Evolutionary conservation across 2,113 vertebrate genomes (phyloP).

Genomic region (Microtus ochrogaster): DNA sequence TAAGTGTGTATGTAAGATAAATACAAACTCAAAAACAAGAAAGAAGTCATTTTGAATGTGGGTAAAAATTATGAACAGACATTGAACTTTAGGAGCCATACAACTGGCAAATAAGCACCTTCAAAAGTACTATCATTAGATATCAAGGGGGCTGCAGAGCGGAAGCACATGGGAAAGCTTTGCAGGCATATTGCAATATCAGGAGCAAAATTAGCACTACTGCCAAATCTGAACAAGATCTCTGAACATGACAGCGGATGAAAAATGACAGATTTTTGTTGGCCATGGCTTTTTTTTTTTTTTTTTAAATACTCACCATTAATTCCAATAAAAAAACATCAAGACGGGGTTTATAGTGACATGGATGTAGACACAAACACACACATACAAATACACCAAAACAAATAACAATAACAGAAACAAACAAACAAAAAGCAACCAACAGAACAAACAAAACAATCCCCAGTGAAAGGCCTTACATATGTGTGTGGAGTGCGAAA

Average conservation of each 20-base stretch:
- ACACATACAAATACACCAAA: not conserved
- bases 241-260: not conserved
- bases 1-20: not conserved
- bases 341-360: not conserved
- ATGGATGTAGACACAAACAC: not conserved
- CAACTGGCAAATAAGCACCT: not conserved
- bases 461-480: not conserved
- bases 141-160: not conserved
- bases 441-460: no score
- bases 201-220: not conserved
- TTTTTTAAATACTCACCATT: not conserved
- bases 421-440: no score
- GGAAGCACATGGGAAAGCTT: not conserved
- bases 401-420: not conserved
- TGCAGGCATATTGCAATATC: not conserved
- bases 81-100: not conserved
- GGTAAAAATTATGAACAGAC: not conserved
- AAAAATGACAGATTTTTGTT: not conserved
- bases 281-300: not conserved
- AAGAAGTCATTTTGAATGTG: not conserved
- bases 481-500: not conserved
- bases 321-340: not conserved
- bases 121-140: not conserved
- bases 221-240: not conserved
- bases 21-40: not conserved